Percentiles rank a stretch among this genome's conserved stretches.
Evolutionary conservation across 2,797 vertebrate genomes (phyloP).

Genomic region (Chrosomus eos): DNA sequence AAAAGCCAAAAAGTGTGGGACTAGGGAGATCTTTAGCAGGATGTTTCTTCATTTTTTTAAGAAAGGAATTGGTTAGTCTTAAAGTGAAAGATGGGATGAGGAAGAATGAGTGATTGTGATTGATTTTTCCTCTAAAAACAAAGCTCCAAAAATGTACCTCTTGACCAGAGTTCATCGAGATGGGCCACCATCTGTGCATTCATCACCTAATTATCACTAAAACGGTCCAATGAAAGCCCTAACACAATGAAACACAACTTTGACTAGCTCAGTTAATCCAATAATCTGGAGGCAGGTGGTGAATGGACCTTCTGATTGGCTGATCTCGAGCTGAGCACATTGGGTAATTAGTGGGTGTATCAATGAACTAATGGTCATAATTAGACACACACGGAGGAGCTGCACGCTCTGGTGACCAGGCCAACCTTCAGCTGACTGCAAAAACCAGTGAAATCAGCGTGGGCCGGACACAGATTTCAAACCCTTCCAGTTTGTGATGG

Average conservation of each 20-base stretch:
- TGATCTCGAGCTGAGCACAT: constrained; percentile 44
- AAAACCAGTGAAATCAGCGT: constrained; percentile 49
- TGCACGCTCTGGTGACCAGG: constrained; percentile 29
- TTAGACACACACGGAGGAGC: constrained; percentile 59
- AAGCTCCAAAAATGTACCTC: constrained; percentile 40
- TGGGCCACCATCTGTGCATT: constrained; percentile 74
- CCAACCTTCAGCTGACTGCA: constrained; percentile 48
- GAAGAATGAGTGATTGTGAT: constrained; percentile 26
- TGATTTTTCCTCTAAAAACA: constrained; percentile 39
- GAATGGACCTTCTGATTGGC: constrained; percentile 53
- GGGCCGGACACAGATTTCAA: constrained; percentile 28
- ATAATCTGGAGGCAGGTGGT: constrained; percentile 59
- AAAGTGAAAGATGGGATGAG: constrained; percentile 16
- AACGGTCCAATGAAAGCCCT: constrained; percentile 74
- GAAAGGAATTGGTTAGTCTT: constrained; percentile 5
- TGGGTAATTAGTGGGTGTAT: constrained; percentile 52
- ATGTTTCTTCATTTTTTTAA: neutral
- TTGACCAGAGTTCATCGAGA: constrained; percentile 49
- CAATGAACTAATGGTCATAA: constrained; percentile 62
- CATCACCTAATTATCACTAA: constrained; percentile 77
- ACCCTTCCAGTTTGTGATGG: constrained; percentile 32
- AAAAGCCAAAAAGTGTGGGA: constrained; percentile 20
- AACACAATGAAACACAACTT: constrained; percentile 61
- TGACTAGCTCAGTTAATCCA: constrained; percentile 62
- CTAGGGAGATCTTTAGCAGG: neutral